These are phyloP conservation scores for Pseudochaenichthys georgianus DNA, from an alignment of 2,797 vertebrate genomes.

Conservation along the genomic window DNA sequence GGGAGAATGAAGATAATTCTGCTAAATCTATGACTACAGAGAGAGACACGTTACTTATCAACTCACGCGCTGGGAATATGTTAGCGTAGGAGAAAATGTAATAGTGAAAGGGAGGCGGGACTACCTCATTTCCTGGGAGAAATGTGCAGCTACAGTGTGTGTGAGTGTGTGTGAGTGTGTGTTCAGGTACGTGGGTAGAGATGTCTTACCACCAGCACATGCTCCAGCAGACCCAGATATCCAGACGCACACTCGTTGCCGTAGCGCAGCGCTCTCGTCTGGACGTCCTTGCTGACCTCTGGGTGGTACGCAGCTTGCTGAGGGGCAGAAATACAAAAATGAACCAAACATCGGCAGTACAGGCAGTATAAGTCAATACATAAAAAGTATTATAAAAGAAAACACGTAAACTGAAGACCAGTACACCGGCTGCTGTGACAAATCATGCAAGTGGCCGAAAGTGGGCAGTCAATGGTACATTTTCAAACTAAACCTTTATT, in stretches of 20 bases:
- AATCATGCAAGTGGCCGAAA: too few species aligned
- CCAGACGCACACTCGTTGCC: constrained; percentile 94
- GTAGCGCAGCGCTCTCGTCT: constrained; percentile 90
- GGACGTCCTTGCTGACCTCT: constrained; percentile 91
- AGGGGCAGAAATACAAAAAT: constrained; percentile 10
- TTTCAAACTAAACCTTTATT: too few species aligned
- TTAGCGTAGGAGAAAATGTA: too few species aligned
- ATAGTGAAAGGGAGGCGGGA: too few species aligned
- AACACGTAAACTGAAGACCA: too few species aligned
- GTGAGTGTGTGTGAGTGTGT: background rate
- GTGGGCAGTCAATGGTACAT: too few species aligned
- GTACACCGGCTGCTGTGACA: too few species aligned
- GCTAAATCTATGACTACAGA: background rate
- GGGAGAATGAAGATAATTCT: background rate
- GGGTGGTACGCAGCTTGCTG: constrained; percentile 96
- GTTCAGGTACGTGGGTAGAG: background rate
- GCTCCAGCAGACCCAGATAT: constrained; percentile 96
- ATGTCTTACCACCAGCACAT: constrained; percentile 93
- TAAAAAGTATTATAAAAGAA: too few species aligned
- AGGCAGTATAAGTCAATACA: background rate
- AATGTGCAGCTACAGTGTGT: too few species aligned
- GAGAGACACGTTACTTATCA: too few species aligned
- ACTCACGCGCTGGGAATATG: too few species aligned
- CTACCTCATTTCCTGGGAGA: background rate
- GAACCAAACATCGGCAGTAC: background rate